Percentiles rank a stretch among this genome's conserved stretches.
Evolutionary conservation across 2,797 vertebrate species (phyloP).

Genomic region (Podarcis lilfordi): DNA sequence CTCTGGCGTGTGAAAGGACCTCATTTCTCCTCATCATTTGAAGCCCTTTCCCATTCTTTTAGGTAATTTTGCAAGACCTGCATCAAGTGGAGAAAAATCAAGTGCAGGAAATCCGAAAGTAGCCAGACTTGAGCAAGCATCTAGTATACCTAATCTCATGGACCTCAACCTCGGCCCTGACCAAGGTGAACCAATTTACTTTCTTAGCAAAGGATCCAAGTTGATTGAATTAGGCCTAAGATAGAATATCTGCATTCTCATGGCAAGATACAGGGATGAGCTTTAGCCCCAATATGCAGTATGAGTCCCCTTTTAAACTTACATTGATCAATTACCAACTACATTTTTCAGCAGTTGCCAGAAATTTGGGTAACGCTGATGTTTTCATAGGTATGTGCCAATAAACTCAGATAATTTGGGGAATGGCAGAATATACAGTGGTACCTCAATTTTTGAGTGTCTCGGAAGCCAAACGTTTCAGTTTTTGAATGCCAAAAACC

Average conservation of each 20-base stretch:
- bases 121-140: fast-evolving
- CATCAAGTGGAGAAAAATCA: fast-evolving
- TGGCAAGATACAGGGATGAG: neutral
- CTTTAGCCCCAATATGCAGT: neutral
- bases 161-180: neutral
- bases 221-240: neutral
- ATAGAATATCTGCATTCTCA: neutral
- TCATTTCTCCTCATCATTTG: neutral
- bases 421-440: neutral
- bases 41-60: neutral
- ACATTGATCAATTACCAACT: neutral
- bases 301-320: too few species aligned
- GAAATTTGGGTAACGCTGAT: neutral
- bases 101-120: fast-evolving
- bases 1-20: neutral
- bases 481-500: too few species aligned
- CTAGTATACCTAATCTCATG: fast-evolving
- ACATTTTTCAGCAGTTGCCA: too few species aligned
- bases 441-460: too few species aligned
- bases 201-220: neutral
- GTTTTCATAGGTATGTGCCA: neutral
- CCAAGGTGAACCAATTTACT: neutral
- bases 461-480: too few species aligned
- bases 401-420: neutral
- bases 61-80: neutral